Percentiles rank a stretch among this genome's conserved stretches.
phyloP scores from a whole-genome alignment of 1,140 invertebrate species.

The Metopolophium dirhodum region DNA sequence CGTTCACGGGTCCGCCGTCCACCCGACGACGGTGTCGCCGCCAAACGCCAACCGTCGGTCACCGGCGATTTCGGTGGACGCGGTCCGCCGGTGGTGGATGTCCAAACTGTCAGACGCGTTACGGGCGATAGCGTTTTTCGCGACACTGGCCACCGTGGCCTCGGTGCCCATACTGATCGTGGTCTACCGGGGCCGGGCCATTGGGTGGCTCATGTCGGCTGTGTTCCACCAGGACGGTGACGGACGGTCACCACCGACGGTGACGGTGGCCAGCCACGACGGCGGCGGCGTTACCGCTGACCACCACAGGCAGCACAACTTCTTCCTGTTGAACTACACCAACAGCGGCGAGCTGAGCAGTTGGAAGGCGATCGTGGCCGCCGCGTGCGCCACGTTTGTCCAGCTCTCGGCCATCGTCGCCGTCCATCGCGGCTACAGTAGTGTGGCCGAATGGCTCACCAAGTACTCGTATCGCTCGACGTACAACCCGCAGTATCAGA shows the following conservation, averaged over 20 bases:
- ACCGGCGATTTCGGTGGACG: not conserved
- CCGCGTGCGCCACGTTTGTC: constrained; percentile 10
- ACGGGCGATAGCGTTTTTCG: not conserved
- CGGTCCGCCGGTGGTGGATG: not conserved
- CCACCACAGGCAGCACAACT: not conserved
- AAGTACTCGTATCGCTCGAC: not conserved
- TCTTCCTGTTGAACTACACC: constrained; percentile 47
- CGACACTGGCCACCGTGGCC: constrained; percentile 6
- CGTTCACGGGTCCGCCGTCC: not conserved
- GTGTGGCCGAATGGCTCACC: constrained; percentile 33
- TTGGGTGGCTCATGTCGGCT: constrained; percentile 23
- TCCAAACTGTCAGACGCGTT: not conserved
- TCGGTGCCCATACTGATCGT: constrained; percentile 49
- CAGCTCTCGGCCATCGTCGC: constrained; percentile 43
- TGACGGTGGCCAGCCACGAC: not conserved
- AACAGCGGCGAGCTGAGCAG: constrained; percentile 35
- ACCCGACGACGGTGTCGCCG: not conserved
- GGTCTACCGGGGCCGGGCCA: constrained; percentile 45
- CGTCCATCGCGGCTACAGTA: constrained; percentile 16
- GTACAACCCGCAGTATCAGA: constrained; percentile 74
- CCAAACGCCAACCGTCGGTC: not conserved
- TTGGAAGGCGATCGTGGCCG: constrained; percentile 31
- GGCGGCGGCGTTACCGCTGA: not conserved
- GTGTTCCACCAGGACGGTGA: constrained; percentile 29
- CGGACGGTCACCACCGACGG: not conserved